Percentiles rank a stretch among this genome's conserved stretches.
These are phyloP conservation scores for Oscheius sp. DNA, from an alignment of 2,888 invertebrate genomes.

Conservation along the genomic window DNA sequence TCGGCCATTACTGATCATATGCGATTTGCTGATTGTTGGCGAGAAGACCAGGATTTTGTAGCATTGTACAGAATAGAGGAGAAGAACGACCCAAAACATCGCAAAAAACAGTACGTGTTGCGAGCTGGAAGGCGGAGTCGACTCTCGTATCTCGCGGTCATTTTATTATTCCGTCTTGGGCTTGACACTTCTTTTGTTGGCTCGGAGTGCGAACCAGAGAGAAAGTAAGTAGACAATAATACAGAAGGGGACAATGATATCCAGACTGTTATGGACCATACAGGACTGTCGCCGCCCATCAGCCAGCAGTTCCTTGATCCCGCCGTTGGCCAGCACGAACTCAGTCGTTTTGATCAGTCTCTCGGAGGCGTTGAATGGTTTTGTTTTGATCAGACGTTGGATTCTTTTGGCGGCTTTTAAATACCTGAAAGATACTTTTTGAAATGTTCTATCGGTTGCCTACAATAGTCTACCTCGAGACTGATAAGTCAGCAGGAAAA, in stretches of 20 bases:
- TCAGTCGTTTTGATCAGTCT: slow-evolving; percentile 49
- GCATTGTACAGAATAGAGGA: not conserved
- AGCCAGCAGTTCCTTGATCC: slow-evolving; percentile 46
- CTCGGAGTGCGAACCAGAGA: no score
- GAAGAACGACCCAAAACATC: not conserved
- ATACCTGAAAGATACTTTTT: slow-evolving; percentile 41
- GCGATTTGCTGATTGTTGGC: slow-evolving; percentile 51
- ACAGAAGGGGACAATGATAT: slow-evolving; percentile 19
- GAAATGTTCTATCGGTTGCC: not conserved
- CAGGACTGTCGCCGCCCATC: slow-evolving; percentile 17
- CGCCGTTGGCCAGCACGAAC: slow-evolving; percentile 52
- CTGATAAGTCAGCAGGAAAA: not conserved
- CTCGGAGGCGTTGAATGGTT: slow-evolving; percentile 51
- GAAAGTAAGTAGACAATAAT: not conserved
- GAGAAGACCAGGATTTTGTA: slow-evolving; percentile 55
- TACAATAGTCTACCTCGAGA: not conserved
- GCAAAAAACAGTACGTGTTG: no score
- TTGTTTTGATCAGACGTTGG: slow-evolving; percentile 47
- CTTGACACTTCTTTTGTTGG: no score
- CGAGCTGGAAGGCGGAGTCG: no score
- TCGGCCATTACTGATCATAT: slow-evolving; percentile 59
- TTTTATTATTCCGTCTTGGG: no score
- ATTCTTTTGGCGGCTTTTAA: slow-evolving; percentile 43
- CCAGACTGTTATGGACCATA: slow-evolving; percentile 2
- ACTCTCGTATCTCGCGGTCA: no score